Base-by-base conservation (phyloP, 2,113 vertebrate genomes). In the Hiodon tergisus region DNA sequence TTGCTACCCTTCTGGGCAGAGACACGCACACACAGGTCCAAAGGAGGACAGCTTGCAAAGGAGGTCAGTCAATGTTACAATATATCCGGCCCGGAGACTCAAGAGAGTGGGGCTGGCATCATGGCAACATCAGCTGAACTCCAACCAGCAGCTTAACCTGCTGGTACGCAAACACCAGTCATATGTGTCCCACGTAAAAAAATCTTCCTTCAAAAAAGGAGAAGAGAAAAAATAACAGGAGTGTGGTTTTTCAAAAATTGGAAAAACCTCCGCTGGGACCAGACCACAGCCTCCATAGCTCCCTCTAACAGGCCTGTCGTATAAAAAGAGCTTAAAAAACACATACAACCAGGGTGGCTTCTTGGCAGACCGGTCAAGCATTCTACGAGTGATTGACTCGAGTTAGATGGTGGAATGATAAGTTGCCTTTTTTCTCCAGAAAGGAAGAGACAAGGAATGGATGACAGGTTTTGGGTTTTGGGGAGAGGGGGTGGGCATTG, bases 201-300 rank as follows among this genome's bases (percentile, higher is more conserved):
- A 81, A 79, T 81, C 82, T 85, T 81, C 85, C 78, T 84, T 80
- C 83, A 31, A 67, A 72, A 76, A 72, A 74, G 16, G 16, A n/a
- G 14, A 4, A 16, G 13, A 67, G 67, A 67, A 74, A 85, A 75
- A 76, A 80, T 17, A 89, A 91, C 84, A 83, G 82, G 84, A 82
- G 83, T 87, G 86, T 87, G 90, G 31, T 31, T 89, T 91, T 84
- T 81, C 80, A 81, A 88, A 62, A 90, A 83, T 84, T 82, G 84
- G 88, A n/a, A n/a, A n/a, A n/a, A n/a, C 84, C 83, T 87, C 75
- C 74, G 86, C 86, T 83, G 83, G 86, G 88, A 88, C 79, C 87
- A 83, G 87, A 90, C 89, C 89, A 87, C 88, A 91, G 79, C 88
- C 87, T 90, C 90, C 88, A 91, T 86, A 87, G 83, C 81, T 82